Percentiles rank a stretch among this genome's conserved stretches.
phyloP scores from a whole-genome alignment of 2,797 vertebrate species.

The Rhynchonycteris naso region DNA sequence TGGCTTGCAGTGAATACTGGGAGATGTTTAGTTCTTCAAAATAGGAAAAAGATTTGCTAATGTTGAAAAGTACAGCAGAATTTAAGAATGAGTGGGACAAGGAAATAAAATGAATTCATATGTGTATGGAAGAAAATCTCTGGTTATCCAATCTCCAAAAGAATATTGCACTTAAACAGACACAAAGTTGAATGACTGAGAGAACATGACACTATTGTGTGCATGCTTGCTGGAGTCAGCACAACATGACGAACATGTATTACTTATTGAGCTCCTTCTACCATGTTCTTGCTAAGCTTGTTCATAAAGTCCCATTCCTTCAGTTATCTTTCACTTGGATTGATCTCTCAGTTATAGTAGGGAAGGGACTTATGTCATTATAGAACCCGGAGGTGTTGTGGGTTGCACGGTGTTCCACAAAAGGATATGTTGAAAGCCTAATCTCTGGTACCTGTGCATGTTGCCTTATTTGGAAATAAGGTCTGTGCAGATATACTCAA shows the following conservation, averaged over 20 bases:
- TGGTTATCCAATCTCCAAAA: background rate
- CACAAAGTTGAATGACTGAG: background rate
- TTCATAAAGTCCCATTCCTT: background rate
- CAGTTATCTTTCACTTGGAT: background rate
- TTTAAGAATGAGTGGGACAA: slow-evolving; percentile 21
- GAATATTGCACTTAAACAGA: background rate
- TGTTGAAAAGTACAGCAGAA: slow-evolving; percentile 2
- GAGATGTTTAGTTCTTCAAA: background rate
- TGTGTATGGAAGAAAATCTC: background rate
- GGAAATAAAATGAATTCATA: background rate
- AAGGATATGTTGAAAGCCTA: background rate
- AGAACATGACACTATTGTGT: background rate
- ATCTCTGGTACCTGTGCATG: background rate
- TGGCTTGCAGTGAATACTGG: background rate
- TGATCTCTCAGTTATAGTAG: background rate
- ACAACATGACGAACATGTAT: background rate
- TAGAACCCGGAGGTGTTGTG: background rate
- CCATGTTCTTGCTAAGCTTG: background rate
- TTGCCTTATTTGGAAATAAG: background rate
- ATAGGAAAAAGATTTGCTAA: background rate
- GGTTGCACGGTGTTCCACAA: background rate
- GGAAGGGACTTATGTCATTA: background rate
- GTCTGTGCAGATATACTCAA: background rate
- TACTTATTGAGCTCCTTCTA: background rate
- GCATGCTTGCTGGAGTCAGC: background rate